Percentiles rank a stretch among this genome's conserved stretches.
These are phyloP conservation scores for Tachypleus tridentatus DNA, from an alignment of 1,140 invertebrate genomes.

Conservation along the genomic window DNA sequence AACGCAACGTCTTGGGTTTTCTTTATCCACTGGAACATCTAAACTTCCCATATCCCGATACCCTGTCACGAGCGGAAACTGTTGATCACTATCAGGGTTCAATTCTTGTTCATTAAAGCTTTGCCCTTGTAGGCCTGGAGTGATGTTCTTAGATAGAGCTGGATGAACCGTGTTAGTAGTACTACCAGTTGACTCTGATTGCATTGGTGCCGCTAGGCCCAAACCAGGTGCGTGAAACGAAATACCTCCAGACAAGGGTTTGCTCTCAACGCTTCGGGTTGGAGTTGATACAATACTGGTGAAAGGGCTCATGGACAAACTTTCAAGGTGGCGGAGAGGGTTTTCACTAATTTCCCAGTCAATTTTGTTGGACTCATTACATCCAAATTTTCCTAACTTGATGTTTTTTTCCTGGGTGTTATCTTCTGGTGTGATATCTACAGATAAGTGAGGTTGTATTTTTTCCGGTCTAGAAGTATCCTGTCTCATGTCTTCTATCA, in stretches of 20 bases:
- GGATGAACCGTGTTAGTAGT: neutral
- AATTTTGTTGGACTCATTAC: too few species aligned
- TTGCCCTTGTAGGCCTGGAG: conserved; percentile 1
- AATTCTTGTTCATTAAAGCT: neutral
- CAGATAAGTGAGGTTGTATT: too few species aligned
- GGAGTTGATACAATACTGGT: conserved; percentile 35
- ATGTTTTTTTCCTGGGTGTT: too few species aligned
- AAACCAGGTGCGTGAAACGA: conserved; percentile 27
- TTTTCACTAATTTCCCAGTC: conserved; percentile 35
- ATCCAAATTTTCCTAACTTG: too few species aligned
- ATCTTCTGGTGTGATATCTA: too few species aligned
- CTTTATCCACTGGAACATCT: conserved; percentile 65
- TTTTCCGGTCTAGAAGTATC: conserved; percentile 24
- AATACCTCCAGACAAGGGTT: conserved; percentile 12
- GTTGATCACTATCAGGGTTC: conserved; percentile 14
- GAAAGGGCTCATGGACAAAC: conserved; percentile 62
- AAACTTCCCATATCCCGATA: conserved; percentile 26
- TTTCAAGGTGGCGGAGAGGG: conserved; percentile 62
- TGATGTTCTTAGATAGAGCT: conserved; percentile 4
- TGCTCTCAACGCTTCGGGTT: neutral
- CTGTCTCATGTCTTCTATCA: conserved; percentile 8
- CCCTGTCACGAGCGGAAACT: conserved; percentile 16
- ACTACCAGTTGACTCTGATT: neutral
- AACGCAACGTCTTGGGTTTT: conserved; percentile 71
- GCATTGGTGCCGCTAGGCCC: conserved; percentile 14